These are phyloP conservation scores for Epiperipatus broadwayi DNA, from an alignment of 2,888 invertebrate species.

Conservation along the genomic window DNA sequence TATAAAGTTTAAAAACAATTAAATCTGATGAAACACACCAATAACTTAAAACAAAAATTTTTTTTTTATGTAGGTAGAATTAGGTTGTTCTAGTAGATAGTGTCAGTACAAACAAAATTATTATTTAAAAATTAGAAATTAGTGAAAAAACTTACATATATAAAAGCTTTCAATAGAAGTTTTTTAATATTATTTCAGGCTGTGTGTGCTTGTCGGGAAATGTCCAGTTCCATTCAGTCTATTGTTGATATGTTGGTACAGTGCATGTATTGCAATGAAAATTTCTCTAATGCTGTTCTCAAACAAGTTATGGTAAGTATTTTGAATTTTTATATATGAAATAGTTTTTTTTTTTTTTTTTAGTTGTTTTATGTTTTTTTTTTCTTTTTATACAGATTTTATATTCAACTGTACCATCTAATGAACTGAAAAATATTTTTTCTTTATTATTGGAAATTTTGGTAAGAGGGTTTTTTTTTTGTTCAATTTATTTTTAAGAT, in stretches of 20 bases:
- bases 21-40: too few species aligned
- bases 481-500: too few species aligned
- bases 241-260: slow-evolving; percentile 28
- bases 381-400: slow-evolving; percentile 25
- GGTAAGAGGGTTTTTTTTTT: slow-evolving; percentile 22
- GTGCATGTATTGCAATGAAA: slow-evolving; percentile 26
- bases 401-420: slow-evolving; percentile 29
- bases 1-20: too few species aligned
- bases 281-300: slow-evolving; percentile 25
- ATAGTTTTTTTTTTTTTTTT: slow-evolving; percentile 1
- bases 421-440: slow-evolving; percentile 30
- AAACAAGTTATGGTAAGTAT: slow-evolving; percentile 27
- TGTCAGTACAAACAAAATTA: too few species aligned
- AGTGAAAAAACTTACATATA: too few species aligned
- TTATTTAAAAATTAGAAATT: too few species aligned
- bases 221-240: slow-evolving; percentile 19
- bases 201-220: slow-evolving; percentile 27
- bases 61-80: too few species aligned
- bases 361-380: slow-evolving; percentile 12
- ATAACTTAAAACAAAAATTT: too few species aligned
- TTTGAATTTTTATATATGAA: neutral
- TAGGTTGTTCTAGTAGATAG: too few species aligned
- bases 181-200: slow-evolving; percentile 23
- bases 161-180: too few species aligned
- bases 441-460: slow-evolving; percentile 28